Conservation (phyloP, 1,140 invertebrate genomes). For the Lepidurus arcticus region DNA sequence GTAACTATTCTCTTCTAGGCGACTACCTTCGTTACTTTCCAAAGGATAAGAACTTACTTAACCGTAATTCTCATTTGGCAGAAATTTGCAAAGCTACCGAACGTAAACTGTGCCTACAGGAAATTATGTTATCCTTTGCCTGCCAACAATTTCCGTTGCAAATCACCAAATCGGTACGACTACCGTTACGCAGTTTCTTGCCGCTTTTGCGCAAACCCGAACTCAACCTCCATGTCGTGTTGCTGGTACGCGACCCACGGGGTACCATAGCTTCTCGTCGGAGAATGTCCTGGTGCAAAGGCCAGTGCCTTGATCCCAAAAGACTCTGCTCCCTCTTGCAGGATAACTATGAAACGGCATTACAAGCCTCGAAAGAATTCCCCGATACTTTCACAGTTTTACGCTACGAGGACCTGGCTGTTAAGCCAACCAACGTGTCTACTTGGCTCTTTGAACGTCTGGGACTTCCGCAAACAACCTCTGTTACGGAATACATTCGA, state of each 20-base stretch:
- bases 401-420: neutral
- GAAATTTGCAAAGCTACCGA: neutral
- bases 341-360: neutral
- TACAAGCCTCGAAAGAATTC: neutral
- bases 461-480: neutral
- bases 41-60: neutral
- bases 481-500: slow-evolving; percentile 36
- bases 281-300: neutral
- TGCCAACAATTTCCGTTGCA: slow-evolving; percentile 5
- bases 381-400: neutral
- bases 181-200: neutral
- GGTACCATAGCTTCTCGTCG: neutral
- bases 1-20: neutral
- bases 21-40: neutral
- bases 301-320: neutral
- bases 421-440: neutral
- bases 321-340: neutral
- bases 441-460: neutral
- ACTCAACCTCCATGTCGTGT: neutral
- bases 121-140: neutral
- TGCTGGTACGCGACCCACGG: slow-evolving; percentile 26
- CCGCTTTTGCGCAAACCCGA: neutral
- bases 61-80: neutral
- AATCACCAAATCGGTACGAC: slow-evolving; percentile 13
- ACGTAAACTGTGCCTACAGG: neutral